These are phyloP conservation scores for Sesamia inferens DNA, from an alignment of 2,888 invertebrate species.

Conservation along the genomic window DNA sequence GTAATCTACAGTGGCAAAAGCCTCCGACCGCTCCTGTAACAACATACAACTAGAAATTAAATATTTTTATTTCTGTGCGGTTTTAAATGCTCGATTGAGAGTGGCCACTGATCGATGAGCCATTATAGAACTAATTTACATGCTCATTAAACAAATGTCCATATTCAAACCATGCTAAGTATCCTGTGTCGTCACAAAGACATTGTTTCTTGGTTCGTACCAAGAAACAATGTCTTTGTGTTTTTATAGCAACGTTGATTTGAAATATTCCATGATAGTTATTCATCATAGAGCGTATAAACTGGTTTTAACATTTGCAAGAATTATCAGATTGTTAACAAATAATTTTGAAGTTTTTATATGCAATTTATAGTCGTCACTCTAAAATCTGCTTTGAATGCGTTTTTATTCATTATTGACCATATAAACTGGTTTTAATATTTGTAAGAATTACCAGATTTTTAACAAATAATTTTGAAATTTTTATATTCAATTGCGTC, in stretches of 20 bases:
- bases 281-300: background rate
- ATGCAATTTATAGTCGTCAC: too few species aligned
- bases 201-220: too few species aligned
- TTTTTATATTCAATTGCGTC: background rate
- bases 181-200: background rate
- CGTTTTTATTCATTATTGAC: background rate
- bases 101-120: background rate
- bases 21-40: background rate
- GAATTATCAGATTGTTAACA: background rate
- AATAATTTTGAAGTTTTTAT: background rate
- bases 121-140: slow-evolving; percentile 7
- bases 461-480: background rate
- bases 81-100: too few species aligned
- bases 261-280: background rate
- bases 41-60: background rate
- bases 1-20: too few species aligned
- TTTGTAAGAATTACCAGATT: background rate
- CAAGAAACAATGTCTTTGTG: slow-evolving; percentile 9
- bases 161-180: slow-evolving; percentile 1
- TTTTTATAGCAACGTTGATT: background rate
- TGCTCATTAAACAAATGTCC: slow-evolving; percentile 29
- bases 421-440: background rate
- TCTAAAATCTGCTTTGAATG: too few species aligned
- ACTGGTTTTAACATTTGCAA: background rate
- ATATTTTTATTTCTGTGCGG: background rate